These are phyloP conservation scores for Rhodinocichla rosea DNA, from an alignment of 2,113 vertebrate species.

Conservation along the genomic window DNA sequence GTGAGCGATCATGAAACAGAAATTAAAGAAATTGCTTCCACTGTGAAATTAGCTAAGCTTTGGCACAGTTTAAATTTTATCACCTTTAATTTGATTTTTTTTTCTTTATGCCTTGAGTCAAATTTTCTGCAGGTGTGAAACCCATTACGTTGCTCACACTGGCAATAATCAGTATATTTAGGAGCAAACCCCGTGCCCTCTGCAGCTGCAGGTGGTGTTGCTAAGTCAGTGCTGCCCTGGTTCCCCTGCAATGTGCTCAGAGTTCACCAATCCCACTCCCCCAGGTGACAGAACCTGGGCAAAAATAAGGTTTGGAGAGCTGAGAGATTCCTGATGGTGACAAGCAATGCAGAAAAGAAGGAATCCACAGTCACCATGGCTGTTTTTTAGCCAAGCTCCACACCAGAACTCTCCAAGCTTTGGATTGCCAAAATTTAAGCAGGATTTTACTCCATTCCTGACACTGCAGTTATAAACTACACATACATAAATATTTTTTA, in stretches of 20 bases:
- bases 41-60: neutral
- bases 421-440: neutral
- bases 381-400: neutral
- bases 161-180: neutral
- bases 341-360: neutral
- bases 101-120: neutral
- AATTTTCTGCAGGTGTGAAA: neutral
- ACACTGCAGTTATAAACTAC: neutral
- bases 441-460: neutral
- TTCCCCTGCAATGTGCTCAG: neutral
- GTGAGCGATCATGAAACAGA: neutral
- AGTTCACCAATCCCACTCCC: neutral
- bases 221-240: neutral
- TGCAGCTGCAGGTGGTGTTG: neutral
- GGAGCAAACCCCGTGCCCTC: neutral
- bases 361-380: rapidly evolving
- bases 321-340: neutral
- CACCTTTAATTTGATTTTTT: neutral
- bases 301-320: neutral
- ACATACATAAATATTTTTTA: neutral
- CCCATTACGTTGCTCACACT: neutral
- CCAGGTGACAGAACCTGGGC: neutral
- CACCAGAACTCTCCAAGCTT: neutral
- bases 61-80: neutral
- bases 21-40: slow-evolving; percentile 6